Base-by-base conservation (phyloP, 2,797 vertebrate species). In the Chromobotia macracanthus region DNA sequence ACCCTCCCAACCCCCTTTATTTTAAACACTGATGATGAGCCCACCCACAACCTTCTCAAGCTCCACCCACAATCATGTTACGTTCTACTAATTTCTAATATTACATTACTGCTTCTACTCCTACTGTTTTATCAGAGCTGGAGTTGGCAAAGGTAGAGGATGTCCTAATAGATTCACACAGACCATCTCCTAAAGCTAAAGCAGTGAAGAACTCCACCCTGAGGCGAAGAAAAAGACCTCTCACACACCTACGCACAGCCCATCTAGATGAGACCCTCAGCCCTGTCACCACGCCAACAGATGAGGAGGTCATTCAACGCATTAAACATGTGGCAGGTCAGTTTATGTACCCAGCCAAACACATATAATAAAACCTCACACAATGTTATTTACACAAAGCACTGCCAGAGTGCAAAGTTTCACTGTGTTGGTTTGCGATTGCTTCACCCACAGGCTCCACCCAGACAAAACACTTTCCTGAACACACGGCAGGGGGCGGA, bases 321-420 rank as follows among this genome's bases (percentile, higher is more conserved):
- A 97, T 96, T 93, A 97, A 98, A 88, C 97, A 98, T 0, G 97
- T 99, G 94, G 96, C 95, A 94, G 96, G 96, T 95, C 50, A 85
- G 82, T 13, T 6, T 31, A 56, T 16, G 67, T 31, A 50, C n/a
- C 44, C 50, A 58, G 19, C 23, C 41, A 77, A 9, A 72, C 19
- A 66, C 38, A n/a, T n/a, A n/a, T n/a, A n/a, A 56, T n/a, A 46
- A 21, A 60, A 9, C 46, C 61, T 44, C n/a, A 19, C 41, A 56
- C 3, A 55, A 38, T 69, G 4, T 31, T 6, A 38, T 19, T 60
- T 10, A 53, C 46, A 51, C 16, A 51, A 8, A 28, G 7, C 28
- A 38, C 38, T 3, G 51, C 12, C 5, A 21, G 31, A 25, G n/a
- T 60, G n/a, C 21, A 13, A 21, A 35, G 13, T 50, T 28, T 18